phyloP scores from a whole-genome alignment of 2,888 invertebrate genomes.

The Acrobasis consociella region DNA sequence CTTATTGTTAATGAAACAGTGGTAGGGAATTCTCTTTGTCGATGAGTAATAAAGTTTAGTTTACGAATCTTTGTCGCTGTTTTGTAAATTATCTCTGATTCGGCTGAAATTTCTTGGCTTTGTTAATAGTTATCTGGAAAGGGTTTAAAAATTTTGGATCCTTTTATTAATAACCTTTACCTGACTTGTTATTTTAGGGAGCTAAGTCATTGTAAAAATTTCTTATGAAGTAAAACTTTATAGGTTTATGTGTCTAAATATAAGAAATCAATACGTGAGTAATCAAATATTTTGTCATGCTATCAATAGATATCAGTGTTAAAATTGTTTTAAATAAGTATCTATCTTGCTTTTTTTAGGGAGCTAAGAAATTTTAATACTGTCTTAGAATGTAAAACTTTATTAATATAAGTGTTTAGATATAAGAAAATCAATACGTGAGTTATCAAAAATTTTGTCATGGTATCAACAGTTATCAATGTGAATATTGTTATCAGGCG shows the following conservation, averaged over 20 bases:
- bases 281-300: too few species aligned
- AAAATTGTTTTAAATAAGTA: too few species aligned
- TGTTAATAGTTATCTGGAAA: neutral
- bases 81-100: slow-evolving; percentile 8
- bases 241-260: too few species aligned
- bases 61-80: slow-evolving; percentile 16
- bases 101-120: neutral
- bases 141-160: neutral
- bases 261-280: too few species aligned
- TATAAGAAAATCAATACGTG: neutral
- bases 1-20: slow-evolving; percentile 13
- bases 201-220: too few species aligned
- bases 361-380: too few species aligned
- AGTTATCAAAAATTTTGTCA: slow-evolving; percentile 10
- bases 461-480: slow-evolving; percentile 23
- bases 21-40: neutral
- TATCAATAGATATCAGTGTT: too few species aligned
- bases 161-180: too few species aligned
- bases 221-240: too few species aligned
- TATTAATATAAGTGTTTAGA: neutral
- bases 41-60: neutral
- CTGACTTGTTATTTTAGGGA: too few species aligned
- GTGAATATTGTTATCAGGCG: slow-evolving; percentile 36
- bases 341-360: too few species aligned
- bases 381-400: too few species aligned